Evolutionary conservation across 2,113 vertebrate genomes (phyloP), one percentile per base, ranked within the genome.

Genomic region (Hemibagrus wyckioides): DNA sequence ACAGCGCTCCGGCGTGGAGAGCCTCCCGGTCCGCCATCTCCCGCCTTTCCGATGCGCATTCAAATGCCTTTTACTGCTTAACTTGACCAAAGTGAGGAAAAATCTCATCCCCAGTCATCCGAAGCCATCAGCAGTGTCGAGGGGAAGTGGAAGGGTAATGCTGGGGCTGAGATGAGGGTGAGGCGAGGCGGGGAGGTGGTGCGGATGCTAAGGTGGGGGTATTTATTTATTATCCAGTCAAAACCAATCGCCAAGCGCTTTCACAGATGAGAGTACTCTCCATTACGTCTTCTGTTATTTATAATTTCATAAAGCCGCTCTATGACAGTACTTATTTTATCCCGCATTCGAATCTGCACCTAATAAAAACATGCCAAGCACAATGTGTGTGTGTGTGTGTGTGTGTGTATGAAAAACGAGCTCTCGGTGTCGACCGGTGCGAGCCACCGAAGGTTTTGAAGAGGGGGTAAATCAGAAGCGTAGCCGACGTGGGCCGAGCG

Each of bases 301-400:
- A 96, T 95, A 95, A 96, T 96, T 96, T 95, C 95, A 95, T 96
- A 95, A 96, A 96, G 90, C 93, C 92, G 92, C 93, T 95, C 91
- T 75, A 86, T 93, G 95, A 93, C 93, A 94, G 93, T 92, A 90
- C 92, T 94, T 96, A 96, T 96, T 96, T 96, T 95, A 95, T 92
- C 90, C 92, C 30, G 83, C 90, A 71, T 88, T 89, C 94, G 94
- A 94, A 95, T 95, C 93, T 94, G 90, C 50, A 85, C 92, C 92
- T 93, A 93, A 94, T 93, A 93, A 93, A 65, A 0, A n/a, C 90
- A 85, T 89, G 93, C 87, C 90, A 89, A 91, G 92, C 90, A 28
- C 92, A 82, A 81, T 71, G 88, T 80, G 87, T 90, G 89, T 80
- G 76, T 76, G 25, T 44, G 10, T 28, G 39, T 76, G 11, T 76